phyloP scores from a whole-genome alignment of 2,888 invertebrate species.

The Isoperla grammatica region DNA sequence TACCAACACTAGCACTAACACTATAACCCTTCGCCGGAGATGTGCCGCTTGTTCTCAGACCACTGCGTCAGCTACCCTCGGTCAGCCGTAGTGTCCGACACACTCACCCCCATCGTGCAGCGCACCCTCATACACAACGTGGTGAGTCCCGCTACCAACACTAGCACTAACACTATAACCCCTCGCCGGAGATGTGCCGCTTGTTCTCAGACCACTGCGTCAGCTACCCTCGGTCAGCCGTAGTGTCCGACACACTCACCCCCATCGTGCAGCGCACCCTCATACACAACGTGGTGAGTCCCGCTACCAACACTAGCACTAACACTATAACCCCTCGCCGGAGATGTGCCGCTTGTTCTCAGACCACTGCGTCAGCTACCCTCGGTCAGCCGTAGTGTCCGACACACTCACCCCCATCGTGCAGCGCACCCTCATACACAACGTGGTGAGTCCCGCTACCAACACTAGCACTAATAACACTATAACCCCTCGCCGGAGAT shows the following conservation, averaged over 20 bases:
- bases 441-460: slow-evolving; percentile 50
- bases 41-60: slow-evolving; percentile 55
- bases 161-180: too few relatives aligned
- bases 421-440: slow-evolving; percentile 70
- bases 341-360: slow-evolving; percentile 57
- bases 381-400: slow-evolving; percentile 60
- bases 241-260: slow-evolving; percentile 62
- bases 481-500: slow-evolving; percentile 55
- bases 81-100: slow-evolving; percentile 61
- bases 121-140: slow-evolving; percentile 74
- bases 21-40: slow-evolving; percentile 53
- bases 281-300: slow-evolving; percentile 64
- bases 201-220: slow-evolving; percentile 58
- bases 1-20: too few relatives aligned
- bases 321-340: slow-evolving; percentile 56
- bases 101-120: slow-evolving; percentile 67
- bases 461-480: too few relatives aligned
- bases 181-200: slow-evolving; percentile 55
- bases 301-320: too few relatives aligned
- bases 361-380: slow-evolving; percentile 59
- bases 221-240: slow-evolving; percentile 60
- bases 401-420: slow-evolving; percentile 68
- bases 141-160: slow-evolving; percentile 41
- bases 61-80: slow-evolving; percentile 62
- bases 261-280: slow-evolving; percentile 71